phyloP scores from a whole-genome alignment of 2,113 vertebrate genomes.

The Sorex araneus region DNA sequence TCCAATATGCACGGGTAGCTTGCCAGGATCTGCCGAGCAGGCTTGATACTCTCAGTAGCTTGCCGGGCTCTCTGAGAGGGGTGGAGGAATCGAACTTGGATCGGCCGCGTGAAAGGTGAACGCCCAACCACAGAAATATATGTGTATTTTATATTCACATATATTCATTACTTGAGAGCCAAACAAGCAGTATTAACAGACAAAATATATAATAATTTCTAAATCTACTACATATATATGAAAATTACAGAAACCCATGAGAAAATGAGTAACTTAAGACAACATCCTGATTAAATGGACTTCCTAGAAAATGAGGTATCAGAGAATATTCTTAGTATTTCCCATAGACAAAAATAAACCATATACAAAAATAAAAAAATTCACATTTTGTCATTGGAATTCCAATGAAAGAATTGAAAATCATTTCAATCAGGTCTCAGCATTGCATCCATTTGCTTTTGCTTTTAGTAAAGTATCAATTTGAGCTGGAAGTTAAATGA shows the following conservation, averaged over 20 bases:
- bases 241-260: background rate
- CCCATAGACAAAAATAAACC: background rate
- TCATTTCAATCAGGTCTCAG: background rate
- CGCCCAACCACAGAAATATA: too few relatives aligned
- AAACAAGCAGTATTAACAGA: background rate
- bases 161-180: background rate
- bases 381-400: background rate
- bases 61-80: too few relatives aligned
- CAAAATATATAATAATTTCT: background rate
- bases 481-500: background rate
- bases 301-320: background rate
- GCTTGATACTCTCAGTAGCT: too few relatives aligned
- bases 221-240: background rate
- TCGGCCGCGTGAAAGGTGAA: too few relatives aligned
- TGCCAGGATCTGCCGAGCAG: too few relatives aligned
- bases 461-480: background rate
- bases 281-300: background rate
- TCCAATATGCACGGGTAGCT: too few relatives aligned
- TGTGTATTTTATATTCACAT: too few relatives aligned
- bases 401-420: background rate
- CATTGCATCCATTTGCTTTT: background rate
- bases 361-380: background rate
- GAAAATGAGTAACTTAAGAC: background rate
- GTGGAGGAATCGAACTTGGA: too few relatives aligned
- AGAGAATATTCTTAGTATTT: conserved; percentile 8